Conservation (phyloP, 2,888 invertebrate species). For the Andrena dorsata region DNA sequence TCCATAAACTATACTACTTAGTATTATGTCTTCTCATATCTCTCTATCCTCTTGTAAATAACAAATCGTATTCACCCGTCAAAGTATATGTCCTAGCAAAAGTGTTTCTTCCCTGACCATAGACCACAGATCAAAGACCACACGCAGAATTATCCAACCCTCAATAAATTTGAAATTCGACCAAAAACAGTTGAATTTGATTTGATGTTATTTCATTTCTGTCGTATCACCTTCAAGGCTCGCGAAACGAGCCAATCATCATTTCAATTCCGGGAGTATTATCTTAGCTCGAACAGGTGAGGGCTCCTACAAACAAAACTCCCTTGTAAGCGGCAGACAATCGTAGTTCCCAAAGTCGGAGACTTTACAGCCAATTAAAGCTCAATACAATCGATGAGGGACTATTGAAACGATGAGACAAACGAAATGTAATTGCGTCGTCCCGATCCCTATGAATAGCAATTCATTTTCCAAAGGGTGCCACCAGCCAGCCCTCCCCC, state of each 20-base stretch:
- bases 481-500: constrained; percentile 18
- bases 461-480: constrained; percentile 77
- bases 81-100: no score
- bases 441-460: constrained; percentile 75
- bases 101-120: no score
- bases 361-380: constrained; percentile 72
- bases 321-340: constrained; percentile 64
- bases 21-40: no score
- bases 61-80: no score
- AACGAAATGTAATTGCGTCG: constrained; percentile 82
- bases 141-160: neutral
- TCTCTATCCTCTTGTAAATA: no score
- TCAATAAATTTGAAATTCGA: neutral
- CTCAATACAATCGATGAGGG: constrained; percentile 76
- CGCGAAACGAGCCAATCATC: constrained; percentile 29
- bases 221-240: neutral
- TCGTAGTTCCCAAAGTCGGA: constrained; percentile 61
- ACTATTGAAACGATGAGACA: constrained; percentile 81
- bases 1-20: no score
- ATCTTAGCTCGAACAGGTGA: constrained; percentile 68
- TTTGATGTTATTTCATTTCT: constrained; percentile 12
- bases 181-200: neutral
- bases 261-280: constrained; percentile 64
- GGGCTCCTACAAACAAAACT: constrained; percentile 70
- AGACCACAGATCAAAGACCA: neutral